phyloP scores from a whole-genome alignment of 1,140 invertebrate genomes.

The Delia radicum region DNA sequence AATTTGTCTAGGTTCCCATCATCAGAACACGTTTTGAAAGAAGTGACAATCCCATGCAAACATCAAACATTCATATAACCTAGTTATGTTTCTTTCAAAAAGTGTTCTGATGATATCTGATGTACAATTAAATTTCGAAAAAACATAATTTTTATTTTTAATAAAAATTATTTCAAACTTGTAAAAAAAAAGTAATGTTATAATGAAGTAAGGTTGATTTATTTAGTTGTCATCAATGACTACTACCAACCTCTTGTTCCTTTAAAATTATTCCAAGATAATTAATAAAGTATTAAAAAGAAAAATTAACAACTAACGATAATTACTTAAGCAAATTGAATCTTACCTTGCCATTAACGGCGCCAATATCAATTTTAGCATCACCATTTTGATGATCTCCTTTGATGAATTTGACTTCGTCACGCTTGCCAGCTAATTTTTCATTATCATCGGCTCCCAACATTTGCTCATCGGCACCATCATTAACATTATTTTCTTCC shows the following conservation, averaged over 20 bases:
- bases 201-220: not conserved
- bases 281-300: not conserved
- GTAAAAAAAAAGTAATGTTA: too few relatives aligned
- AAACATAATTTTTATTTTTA: too few relatives aligned
- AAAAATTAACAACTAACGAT: not conserved
- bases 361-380: slow-evolving; percentile 80
- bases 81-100: too few relatives aligned
- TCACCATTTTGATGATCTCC: slow-evolving; percentile 78
- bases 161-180: too few relatives aligned
- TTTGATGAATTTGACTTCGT: slow-evolving; percentile 69
- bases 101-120: too few relatives aligned
- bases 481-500: slow-evolving; percentile 47
- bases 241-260: slow-evolving; percentile 17
- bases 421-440: slow-evolving; percentile 62
- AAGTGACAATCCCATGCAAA: too few relatives aligned
- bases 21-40: too few relatives aligned
- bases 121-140: too few relatives aligned
- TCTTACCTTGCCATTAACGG: slow-evolving; percentile 60
- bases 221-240: not conserved
- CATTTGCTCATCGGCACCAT: slow-evolving; percentile 69
- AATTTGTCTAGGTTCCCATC: too few relatives aligned
- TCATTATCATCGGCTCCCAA: slow-evolving; percentile 63
- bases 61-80: too few relatives aligned
- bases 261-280: slow-evolving; percentile 22
- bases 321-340: not conserved